These are phyloP conservation scores for Montipora efflorescens DNA, from an alignment of 64 coral and sea anemone species.

Conservation along the genomic window DNA sequence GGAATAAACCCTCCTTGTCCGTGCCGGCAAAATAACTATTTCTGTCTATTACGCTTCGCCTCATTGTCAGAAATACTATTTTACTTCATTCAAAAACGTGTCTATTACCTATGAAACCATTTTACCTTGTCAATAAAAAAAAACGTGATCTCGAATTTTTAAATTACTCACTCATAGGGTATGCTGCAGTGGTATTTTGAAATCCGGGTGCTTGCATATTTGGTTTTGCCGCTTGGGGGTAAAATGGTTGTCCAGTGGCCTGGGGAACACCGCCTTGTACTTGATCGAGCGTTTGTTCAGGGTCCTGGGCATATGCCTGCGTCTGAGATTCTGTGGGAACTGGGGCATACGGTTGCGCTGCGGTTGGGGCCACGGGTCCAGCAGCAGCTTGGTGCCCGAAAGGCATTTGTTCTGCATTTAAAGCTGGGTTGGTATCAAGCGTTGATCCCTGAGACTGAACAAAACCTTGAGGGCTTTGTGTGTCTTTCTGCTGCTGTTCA, in stretches of 20 bases:
- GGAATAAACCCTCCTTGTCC: too few relatives aligned
- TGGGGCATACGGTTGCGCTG: neutral
- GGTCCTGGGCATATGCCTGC: neutral
- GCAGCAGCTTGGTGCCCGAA: conserved; percentile 32
- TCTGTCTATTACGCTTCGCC: too few relatives aligned
- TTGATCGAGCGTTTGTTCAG: conserved; percentile 8
- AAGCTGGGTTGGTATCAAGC: neutral
- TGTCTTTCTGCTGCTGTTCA: conserved; percentile 15
- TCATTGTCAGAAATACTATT: too few relatives aligned
- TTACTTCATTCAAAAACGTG: too few relatives aligned
- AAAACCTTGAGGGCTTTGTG: conserved; percentile 26
- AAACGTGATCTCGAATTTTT: too few relatives aligned
- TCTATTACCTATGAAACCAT: too few relatives aligned
- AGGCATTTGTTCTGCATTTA: conserved; percentile 5
- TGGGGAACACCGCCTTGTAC: conserved; percentile 44
- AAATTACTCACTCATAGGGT: conserved; percentile 29
- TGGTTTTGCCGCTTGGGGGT: conserved; percentile 26
- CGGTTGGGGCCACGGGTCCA: neutral
- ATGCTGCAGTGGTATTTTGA: conserved; percentile 19
- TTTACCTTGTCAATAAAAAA: too few relatives aligned
- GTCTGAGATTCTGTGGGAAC: neutral
- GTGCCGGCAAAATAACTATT: too few relatives aligned
- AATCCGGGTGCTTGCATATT: conserved; percentile 10
- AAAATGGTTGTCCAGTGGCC: conserved; percentile 9
- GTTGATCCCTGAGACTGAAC: neutral